phyloP scores from a whole-genome alignment of 1,140 invertebrate genomes.

The Brachionus asplanchnoidis region DNA sequence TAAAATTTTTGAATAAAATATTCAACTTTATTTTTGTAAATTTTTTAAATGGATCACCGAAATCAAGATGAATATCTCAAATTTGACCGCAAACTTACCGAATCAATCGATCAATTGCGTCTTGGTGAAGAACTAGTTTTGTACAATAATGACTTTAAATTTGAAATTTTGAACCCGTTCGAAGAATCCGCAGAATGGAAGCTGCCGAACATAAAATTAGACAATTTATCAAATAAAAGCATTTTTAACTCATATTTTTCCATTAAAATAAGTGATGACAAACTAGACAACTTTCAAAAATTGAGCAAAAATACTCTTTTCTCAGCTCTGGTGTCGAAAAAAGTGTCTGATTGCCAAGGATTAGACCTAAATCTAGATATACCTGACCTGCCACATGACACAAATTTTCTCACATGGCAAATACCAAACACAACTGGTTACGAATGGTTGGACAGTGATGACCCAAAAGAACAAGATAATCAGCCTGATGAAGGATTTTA shows the following conservation, averaged over 20 bases:
- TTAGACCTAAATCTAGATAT: not conserved
- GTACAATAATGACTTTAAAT: not conserved
- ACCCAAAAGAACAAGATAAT: not conserved
- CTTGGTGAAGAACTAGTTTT: not conserved
- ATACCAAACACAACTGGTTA: not conserved
- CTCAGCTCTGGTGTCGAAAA: not conserved
- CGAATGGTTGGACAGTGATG: not conserved
- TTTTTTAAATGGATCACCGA: not conserved
- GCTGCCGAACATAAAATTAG: not conserved
- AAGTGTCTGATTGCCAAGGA: not conserved
- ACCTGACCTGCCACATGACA: slow-evolving; percentile 24
- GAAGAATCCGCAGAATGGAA: not conserved
- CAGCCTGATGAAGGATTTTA: slow-evolving; percentile 22
- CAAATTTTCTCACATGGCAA: slow-evolving; percentile 1
- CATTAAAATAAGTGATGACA: not conserved
- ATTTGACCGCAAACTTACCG: not conserved
- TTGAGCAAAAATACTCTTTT: slow-evolving; percentile 22
- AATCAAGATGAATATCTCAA: not conserved
- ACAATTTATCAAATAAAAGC: not conserved
- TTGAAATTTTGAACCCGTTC: not conserved
- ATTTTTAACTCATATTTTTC: not conserved
- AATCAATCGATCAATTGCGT: not conserved
- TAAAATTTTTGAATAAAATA: not conserved
- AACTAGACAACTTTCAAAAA: not conserved
- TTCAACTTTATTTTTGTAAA: not conserved